Percentiles rank a stretch among this genome's conserved stretches.
These are phyloP conservation scores for Ophioninae sp. DNA, from an alignment of 2,888 invertebrate species.

Conservation along the genomic window DNA sequence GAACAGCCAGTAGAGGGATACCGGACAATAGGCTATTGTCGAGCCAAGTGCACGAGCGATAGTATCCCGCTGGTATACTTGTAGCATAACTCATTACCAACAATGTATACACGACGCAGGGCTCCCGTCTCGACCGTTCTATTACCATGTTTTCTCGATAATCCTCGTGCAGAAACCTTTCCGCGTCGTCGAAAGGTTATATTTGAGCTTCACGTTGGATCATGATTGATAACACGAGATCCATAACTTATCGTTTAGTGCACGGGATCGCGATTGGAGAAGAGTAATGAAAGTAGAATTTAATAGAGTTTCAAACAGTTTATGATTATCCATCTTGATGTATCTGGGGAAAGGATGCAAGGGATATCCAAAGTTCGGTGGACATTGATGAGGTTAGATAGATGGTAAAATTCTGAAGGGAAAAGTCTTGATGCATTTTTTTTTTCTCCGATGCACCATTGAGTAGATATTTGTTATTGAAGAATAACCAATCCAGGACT, in stretches of 20 bases:
- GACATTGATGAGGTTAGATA: neutral
- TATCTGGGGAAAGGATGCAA: neutral
- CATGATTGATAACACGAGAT: neutral
- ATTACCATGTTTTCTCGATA: constrained; percentile 24
- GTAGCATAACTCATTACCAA: constrained; percentile 3
- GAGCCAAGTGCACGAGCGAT: constrained; percentile 18
- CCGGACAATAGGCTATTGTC: constrained; percentile 36
- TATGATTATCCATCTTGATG: neutral
- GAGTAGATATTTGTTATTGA: neutral
- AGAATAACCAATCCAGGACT: neutral
- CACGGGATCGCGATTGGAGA: neutral
- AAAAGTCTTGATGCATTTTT: neutral
- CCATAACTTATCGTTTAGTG: neutral
- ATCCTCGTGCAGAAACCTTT: constrained; percentile 4
- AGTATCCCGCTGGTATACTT: neutral
- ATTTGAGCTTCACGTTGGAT: neutral
- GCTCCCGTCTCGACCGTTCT: neutral
- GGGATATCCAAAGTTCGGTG: neutral
- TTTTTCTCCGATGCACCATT: neutral
- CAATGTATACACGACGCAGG: neutral
- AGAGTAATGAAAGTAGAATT: neutral
- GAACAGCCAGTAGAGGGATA: constrained; percentile 21
- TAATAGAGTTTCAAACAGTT: neutral
- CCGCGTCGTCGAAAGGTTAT: neutral
- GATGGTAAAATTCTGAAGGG: neutral